Evolutionary conservation across 2,888 invertebrate genomes (phyloP), one percentile per base, ranked within the genome.

Genomic region (Polydrusus cervinus): DNA sequence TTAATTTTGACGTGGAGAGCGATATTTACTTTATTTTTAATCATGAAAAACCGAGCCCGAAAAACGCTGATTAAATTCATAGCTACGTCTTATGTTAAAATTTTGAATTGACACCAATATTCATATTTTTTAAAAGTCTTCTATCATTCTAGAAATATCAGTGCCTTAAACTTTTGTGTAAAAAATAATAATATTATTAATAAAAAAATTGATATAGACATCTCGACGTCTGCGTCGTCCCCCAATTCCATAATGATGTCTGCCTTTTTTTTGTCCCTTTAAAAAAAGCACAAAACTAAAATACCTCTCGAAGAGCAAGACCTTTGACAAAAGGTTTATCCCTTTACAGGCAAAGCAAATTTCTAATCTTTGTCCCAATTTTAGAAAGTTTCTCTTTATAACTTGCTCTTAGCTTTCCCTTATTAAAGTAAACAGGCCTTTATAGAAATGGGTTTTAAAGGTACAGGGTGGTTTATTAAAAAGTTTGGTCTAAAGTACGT

Each of bases 261-360:
- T 47, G n/a, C n/a, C 47, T 3, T 14, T 47, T 47, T 13, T 16
- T 49, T 5, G 47, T 16, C 16, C 16, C 16, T 9, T 1, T 13
- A 5, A 16, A 49, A 49, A 51, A 51, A 51, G 20, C 20, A 20
- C 51, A 9, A 20, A 20, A 51, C 20, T 8, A 13, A 20, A 51
- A 51, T 51, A 51, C 51, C 20, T 51, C 16, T 51, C 18, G 11
- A 51, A 10, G 47, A 43, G 47, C 47, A 47, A 47, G 47, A 16
- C 9, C 16, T 47, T 47, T 47, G 51, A 20, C 51, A 51, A 51
- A 34, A 51, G n/a, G 20, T 20, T 20, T 20, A 20, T 51, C 11
- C 18, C 51, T 51, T 51, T 51, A 11, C 8, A 18, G 18, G 10
- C 51, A 20, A 8, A 51, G 20, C 20, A 20, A 20, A 51, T 51